Percentiles rank a stretch among this genome's conserved stretches.
Evolutionary conservation across 37 sponge, comb jelly and placozoan genomes (phyloP).

Genomic region (Beroe ovata): DNA sequence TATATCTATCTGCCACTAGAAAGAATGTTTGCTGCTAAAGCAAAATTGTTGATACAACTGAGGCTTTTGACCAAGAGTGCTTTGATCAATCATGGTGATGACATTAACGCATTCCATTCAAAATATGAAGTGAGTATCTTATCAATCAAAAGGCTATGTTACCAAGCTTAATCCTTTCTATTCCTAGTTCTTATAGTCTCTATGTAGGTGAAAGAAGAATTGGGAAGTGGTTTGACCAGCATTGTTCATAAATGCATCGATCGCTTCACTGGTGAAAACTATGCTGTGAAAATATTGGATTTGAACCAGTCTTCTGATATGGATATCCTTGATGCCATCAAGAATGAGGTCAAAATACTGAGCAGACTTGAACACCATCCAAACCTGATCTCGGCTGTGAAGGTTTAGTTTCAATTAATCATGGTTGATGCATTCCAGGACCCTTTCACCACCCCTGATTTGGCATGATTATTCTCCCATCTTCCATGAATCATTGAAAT

Average conservation of each 20-base stretch:
- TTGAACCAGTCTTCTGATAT: slow-evolving; percentile 17
- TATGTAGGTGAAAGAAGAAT: slow-evolving; percentile 9
- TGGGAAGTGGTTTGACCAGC: slow-evolving; percentile 26
- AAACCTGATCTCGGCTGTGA: not conserved
- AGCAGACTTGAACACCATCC: not conserved
- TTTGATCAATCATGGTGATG: not conserved
- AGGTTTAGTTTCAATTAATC: slow-evolving; percentile 7
- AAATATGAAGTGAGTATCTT: slow-evolving; percentile 13
- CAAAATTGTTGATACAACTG: not conserved
- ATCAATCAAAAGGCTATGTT: too few species aligned
- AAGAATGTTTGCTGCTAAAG: not conserved
- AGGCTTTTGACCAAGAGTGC: not conserved
- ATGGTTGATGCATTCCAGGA: too few species aligned
- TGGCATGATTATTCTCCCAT: not conserved
- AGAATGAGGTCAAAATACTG: slow-evolving; percentile 2
- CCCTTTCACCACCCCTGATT: too few species aligned
- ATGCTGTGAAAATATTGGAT: slow-evolving; percentile 31
- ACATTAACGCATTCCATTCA: slow-evolving; percentile 16
- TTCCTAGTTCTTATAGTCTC: too few species aligned
- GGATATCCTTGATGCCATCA: slow-evolving; percentile 6
- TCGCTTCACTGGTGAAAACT: slow-evolving; percentile 10
- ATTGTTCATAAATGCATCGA: slow-evolving; percentile 25
- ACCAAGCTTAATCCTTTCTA: too few species aligned
- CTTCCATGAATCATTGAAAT: not conserved
- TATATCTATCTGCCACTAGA: not conserved